phyloP scores from a whole-genome alignment of 1,140 invertebrate genomes.

The Diachasmimorpha longicaudata region DNA sequence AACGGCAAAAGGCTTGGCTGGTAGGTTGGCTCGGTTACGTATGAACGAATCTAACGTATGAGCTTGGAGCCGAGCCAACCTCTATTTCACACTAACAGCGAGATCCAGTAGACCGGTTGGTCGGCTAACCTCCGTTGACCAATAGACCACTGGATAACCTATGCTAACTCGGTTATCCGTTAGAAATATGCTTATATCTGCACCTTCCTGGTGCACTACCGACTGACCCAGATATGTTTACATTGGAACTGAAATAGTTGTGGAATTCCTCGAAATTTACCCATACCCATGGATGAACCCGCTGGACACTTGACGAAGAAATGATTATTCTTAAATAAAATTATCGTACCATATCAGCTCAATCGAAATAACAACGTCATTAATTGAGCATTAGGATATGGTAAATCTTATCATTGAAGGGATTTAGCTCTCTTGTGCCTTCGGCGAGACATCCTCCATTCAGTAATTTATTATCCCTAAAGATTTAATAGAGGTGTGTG shows the following conservation, averaged over 20 bases:
- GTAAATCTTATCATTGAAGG: no score
- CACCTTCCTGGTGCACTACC: not conserved
- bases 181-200: slow-evolving; percentile 50
- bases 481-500: not conserved
- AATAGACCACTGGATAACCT: slow-evolving; percentile 53
- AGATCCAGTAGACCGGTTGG: slow-evolving; percentile 32
- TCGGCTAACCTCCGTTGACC: slow-evolving; percentile 52
- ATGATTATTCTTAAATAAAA: no score
- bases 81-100: slow-evolving; percentile 45
- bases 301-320: no score
- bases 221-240: slow-evolving; percentile 21
- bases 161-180: slow-evolving; percentile 44
- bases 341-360: no score
- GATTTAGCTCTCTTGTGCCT: no score
- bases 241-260: not conserved
- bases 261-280: not conserved
- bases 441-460: not conserved
- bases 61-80: slow-evolving; percentile 51
- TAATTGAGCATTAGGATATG: no score
- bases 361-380: no score
- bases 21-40: slow-evolving; percentile 47
- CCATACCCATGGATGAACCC: no score
- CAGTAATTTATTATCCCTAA: not conserved
- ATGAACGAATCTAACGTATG: slow-evolving; percentile 49
- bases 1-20: slow-evolving; percentile 38